phyloP scores from a whole-genome alignment of 37 sponge, comb jelly and placozoan genomes.

The Hormiphora californensis region DNA sequence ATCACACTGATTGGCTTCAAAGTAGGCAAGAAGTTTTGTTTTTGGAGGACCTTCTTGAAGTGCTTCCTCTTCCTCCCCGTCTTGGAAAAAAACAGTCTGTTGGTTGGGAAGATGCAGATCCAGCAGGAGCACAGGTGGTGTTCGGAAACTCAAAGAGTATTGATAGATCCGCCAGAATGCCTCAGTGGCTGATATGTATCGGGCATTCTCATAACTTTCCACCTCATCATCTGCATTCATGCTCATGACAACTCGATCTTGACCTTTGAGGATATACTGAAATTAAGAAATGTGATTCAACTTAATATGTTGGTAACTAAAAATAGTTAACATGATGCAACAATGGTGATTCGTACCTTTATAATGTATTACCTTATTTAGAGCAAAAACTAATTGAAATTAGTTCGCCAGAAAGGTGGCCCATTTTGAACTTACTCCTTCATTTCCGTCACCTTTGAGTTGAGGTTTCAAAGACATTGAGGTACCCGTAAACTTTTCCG shows the following conservation, averaged over 20 bases:
- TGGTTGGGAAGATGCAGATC: background rate
- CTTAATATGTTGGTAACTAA: no score
- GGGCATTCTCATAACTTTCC: background rate
- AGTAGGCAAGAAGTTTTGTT: conserved; percentile 1
- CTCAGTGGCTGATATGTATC: conserved; percentile 38
- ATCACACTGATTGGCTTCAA: background rate
- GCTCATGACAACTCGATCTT: background rate
- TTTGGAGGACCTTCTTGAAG: background rate
- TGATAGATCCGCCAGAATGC: conserved; percentile 39
- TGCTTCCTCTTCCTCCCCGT: background rate
- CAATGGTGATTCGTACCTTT: no score
- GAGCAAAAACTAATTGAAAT: no score
- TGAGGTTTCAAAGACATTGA: no score
- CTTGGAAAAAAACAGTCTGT: background rate
- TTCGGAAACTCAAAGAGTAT: background rate
- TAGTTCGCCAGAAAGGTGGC: no score
- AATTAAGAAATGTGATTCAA: no score
- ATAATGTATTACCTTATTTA: no score
- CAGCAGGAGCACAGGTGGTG: background rate
- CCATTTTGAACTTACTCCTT: no score
- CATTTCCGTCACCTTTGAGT: no score
- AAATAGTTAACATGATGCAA: no score
- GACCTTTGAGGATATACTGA: background rate
- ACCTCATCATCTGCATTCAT: background rate
- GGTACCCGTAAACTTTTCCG: no score